phyloP scores from a whole-genome alignment of 2,113 vertebrate genomes.

The Columba livia region DNA sequence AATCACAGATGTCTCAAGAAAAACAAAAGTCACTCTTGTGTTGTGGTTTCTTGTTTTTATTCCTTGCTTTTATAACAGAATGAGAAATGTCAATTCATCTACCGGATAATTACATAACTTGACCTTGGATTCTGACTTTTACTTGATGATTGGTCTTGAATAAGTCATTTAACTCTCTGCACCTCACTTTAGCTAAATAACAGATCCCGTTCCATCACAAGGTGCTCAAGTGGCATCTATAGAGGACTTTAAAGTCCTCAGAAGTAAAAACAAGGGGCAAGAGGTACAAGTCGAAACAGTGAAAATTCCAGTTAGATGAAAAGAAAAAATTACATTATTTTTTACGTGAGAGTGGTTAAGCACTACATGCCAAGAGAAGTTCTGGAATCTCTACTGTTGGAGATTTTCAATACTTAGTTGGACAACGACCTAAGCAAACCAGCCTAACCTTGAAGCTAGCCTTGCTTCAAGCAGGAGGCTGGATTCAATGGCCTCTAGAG shows the following conservation, averaged over 20 bases:
- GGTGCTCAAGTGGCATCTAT: background rate
- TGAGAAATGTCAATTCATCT: background rate
- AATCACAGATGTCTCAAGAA: constrained; percentile 31
- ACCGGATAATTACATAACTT: background rate
- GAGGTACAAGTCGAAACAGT: background rate
- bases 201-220: background rate
- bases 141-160: background rate
- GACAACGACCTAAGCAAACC: background rate
- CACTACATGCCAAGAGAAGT: background rate
- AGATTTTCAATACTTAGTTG: background rate
- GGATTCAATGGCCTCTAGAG: background rate
- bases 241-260: background rate
- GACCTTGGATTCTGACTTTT: background rate
- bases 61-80: background rate
- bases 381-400: background rate
- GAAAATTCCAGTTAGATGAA: background rate
- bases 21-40: background rate
- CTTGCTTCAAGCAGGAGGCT: background rate
- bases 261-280: background rate
- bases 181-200: background rate
- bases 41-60: background rate
- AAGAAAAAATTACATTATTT: background rate
- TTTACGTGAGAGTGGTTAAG: background rate
- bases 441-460: background rate
- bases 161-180: background rate